Evolutionary conservation across 2,888 invertebrate species (phyloP), one percentile per base, ranked within the genome.

Genomic region (Luperina testacea): DNA sequence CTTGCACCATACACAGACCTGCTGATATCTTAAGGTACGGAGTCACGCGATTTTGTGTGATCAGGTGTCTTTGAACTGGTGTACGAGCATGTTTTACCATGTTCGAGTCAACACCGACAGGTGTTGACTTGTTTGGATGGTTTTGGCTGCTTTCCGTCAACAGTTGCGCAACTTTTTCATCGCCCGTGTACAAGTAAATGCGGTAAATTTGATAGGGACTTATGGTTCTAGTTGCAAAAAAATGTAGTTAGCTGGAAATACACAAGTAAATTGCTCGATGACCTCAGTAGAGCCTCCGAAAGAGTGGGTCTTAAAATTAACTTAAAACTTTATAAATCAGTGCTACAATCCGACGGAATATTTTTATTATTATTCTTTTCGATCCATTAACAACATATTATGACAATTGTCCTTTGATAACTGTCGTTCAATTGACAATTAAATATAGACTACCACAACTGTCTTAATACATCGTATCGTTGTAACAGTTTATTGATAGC

Each of bases 31-130:
- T 88, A 94, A 93, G 91, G 93, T 86, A 88, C 82, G 72, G 65
- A 93, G 94, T 93, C 96, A 96, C 95, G 96, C 96, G 93, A 96
- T 92, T 92, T 92, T 84, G 91, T 93, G 90, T 92, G 92, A 90
- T 91, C 90, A 91, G 92, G 92, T 94, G 93, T 93, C 94, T 95
- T 94, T 93, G 93, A 93, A 93, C 93, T 88, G 81, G 72, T 81
- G 75, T 80, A 82, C 78, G 79, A 85, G 83, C 87, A 79, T 73
- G 72, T 72, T 75, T 80, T 72, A 67, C 78, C 72, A 70, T 81
- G 83, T 81, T 75, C 45, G 38, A 75, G 75, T 68, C 61, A 61
- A 73, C 70, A 78, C 70, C 65, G 75, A 74, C 83, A 69, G 48
- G n/a, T n/a, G n/a, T n/a, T n/a, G n/a, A n/a, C n/a, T n/a, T n/a